Conservation (phyloP, 1,140 invertebrate species). For the Metaphire vulgaris region DNA sequence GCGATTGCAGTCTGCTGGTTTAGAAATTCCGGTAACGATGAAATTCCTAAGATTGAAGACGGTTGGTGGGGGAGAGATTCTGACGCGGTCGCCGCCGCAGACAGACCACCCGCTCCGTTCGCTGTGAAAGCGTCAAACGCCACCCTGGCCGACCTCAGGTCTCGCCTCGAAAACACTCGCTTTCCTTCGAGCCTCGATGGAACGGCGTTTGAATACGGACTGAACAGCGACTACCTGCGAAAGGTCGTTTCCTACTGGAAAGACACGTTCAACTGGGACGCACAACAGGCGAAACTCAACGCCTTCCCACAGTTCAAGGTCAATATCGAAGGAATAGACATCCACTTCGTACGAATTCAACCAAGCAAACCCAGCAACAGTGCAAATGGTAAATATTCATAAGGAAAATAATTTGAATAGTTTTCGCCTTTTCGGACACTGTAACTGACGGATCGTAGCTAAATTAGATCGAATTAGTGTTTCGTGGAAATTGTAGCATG, state of each 20-base stretch:
- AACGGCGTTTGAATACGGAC: slow-evolving; percentile 24
- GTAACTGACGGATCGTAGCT: no score
- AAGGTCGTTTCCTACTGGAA: slow-evolving; percentile 67
- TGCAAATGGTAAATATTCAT: not conserved
- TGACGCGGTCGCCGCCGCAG: not conserved
- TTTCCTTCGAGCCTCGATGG: not conserved
- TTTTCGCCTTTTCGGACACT: no score
- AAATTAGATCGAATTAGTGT: no score
- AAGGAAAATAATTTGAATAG: not conserved
- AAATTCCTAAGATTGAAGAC: not conserved
- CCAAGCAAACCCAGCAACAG: slow-evolving; percentile 47
- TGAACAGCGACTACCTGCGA: slow-evolving; percentile 23
- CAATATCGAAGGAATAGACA: slow-evolving; percentile 63
- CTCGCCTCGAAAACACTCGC: not conserved
- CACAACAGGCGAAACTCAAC: slow-evolving; percentile 64
- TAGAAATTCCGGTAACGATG: not conserved
- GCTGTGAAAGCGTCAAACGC: not conserved
- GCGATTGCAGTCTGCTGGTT: not conserved
- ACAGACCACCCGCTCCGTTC: not conserved
- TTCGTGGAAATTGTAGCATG: no score
- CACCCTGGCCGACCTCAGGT: not conserved
- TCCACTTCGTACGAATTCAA: slow-evolving; percentile 59
- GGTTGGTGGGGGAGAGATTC: not conserved
- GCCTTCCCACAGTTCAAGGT: slow-evolving; percentile 64
- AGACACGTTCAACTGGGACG: slow-evolving; percentile 66